Evolutionary conservation across 2,113 vertebrate genomes (phyloP), one percentile per base, ranked within the genome.

Genomic region (Prolemur simus): DNA sequence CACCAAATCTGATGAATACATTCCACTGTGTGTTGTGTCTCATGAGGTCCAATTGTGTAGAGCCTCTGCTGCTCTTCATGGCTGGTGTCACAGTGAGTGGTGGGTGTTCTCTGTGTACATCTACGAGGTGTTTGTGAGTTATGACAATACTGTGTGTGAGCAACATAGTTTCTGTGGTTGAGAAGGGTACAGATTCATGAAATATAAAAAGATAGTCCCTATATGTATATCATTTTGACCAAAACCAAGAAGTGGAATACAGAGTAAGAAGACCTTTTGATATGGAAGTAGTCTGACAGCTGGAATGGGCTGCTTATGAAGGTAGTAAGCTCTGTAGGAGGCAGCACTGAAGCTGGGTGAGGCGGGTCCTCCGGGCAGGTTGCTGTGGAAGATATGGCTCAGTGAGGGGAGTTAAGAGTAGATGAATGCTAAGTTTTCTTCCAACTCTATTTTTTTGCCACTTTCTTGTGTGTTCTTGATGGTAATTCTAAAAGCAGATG

Each of bases 401-500:
- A 6, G 15, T 6, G 14, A 45, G 39, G 58, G 56, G 45, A 3
- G 1, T 20, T 77, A 15, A 71, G 42, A 37, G 56, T 45, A 60
- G 32, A 5, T 6, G 49, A 83, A 21, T 42, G n/a, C 63, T 6
- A 20, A 39, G 6, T 25, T 58, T 54, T 73, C 68, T 29, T 49
- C 66, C 60, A 66, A 1, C n/a, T 84, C 20, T 23, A 0, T 74
- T 56, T 89, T 94, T 78, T 54, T 91, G 5, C 45, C 18, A 5
- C 80, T 78, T 89, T 80, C 25, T 74, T 49, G 5, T 78, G 32
- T 60, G n/a, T 86, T 82, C 17, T 74, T 68, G 25, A 92, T 96
- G 49, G 60, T 66, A 10, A 18, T 83, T 68, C 66, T 82, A 20
- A 66, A 89, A 45, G 74, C n/a, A 73, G 86, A 42, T 17, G 23